Base-by-base conservation (phyloP, 2,888 invertebrate genomes). In the Stramonita haemastoma region DNA sequence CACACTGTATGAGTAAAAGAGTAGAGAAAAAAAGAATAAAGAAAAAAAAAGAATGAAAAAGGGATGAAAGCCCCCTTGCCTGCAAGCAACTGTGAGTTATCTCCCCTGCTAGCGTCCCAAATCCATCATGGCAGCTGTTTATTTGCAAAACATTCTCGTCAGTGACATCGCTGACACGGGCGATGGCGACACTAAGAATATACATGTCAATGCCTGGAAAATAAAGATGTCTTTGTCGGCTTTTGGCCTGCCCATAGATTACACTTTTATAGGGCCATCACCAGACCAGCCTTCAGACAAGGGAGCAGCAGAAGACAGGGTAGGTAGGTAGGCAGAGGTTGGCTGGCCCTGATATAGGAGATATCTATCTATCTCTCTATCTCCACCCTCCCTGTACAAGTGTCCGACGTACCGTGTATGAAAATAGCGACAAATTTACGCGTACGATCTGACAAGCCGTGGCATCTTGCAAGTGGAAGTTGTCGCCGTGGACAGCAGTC, bases 201-300 rank as follows among this genome's bases (percentile, higher is more conserved):
- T 86, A 86, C 86, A 86, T 66, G 86, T 86, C 86, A 86, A 86
- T 60, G 86, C 57, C 66, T 86, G 8, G 57, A 32, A 34, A 26
- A 86, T 66, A 66, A 86, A 86, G 32, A 86, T 86, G 86, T 86
- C 86, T 86, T 66, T 86, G 86, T 86, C 60, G 36, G 81, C 4
- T 85, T 36, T 4, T 17, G 84, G 57, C n/a, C n/a, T 57, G 29
- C 57, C 57, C 17, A 85, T 85, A 85, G 84, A 85, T 83, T 85
- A 85, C n/a, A 56, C 29, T 56, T 84, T 85, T 85, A 29, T 85
- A 36, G 36, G 22, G 81, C 46, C 81, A 83, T 46, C 36, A 26
- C 22, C 11, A 32, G 77, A 34, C 32, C 29, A 32, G 77, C 32
- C 29, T 79, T 79, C 29, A 15, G 77, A 34, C 32, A 29, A 79